Conservation (phyloP, 2,113 vertebrate genomes). For the Poeciliopsis turrubarensis region DNA sequence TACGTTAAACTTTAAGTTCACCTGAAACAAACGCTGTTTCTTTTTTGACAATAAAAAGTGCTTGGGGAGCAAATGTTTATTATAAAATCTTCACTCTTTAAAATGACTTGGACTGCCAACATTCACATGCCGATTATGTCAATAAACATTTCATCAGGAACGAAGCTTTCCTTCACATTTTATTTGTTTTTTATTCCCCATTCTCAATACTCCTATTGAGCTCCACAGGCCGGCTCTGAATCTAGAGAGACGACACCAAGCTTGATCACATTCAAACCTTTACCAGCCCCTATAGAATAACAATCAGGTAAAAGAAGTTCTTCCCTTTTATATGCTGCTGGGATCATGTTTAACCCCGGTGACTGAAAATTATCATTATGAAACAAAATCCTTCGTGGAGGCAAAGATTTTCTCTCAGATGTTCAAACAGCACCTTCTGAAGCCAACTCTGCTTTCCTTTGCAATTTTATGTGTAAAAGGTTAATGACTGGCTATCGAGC, state of each 20-base stretch:
- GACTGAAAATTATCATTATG: constrained; percentile 20
- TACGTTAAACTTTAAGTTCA: constrained; percentile 7
- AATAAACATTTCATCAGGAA: constrained; percentile 56
- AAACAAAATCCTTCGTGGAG: constrained; percentile 12
- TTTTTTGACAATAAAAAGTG: constrained; percentile 26
- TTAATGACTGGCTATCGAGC: constrained; percentile 52
- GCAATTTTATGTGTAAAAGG: constrained; percentile 48
- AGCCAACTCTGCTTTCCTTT: constrained; percentile 50
- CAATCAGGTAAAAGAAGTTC: constrained; percentile 14
- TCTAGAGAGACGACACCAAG: constrained; percentile 8
- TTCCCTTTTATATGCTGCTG: constrained; percentile 1
- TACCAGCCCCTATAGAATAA: constrained; percentile 6
- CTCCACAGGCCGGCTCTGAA: neutral
- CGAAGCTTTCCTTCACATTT: constrained; percentile 42
- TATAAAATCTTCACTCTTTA: constrained; percentile 27
- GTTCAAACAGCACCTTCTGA: constrained; percentile 32
- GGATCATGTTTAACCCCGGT: constrained; percentile 31
- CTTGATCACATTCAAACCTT: constrained; percentile 10
- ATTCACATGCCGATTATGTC: constrained; percentile 44
- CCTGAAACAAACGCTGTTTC: constrained; percentile 8
- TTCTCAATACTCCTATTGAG: constrained; percentile 15
- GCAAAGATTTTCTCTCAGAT: constrained; percentile 20
- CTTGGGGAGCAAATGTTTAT: constrained; percentile 38
- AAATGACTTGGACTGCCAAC: constrained; percentile 39
- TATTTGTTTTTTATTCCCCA: constrained; percentile 45